phyloP scores from a whole-genome alignment of 2,888 invertebrate species.

The Lathronympha strigana region DNA sequence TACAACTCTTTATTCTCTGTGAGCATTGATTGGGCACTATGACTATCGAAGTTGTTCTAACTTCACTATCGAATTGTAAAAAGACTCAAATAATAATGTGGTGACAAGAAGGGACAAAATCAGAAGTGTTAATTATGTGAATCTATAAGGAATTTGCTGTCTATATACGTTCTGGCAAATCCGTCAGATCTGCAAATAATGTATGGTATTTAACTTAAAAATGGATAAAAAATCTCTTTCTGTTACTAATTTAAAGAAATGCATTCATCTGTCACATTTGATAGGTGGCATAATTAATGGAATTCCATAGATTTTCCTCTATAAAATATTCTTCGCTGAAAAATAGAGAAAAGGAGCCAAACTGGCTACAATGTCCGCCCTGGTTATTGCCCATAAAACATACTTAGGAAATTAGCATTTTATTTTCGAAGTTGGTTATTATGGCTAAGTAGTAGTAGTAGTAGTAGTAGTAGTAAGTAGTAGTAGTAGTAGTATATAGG shows the following conservation, averaged over 20 bases:
- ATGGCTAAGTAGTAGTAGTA: background rate
- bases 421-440: background rate
- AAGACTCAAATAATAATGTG: background rate
- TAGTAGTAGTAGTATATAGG: too few relatives aligned
- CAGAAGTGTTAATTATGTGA: too few relatives aligned
- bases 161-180: too few relatives aligned
- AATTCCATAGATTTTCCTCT: background rate
- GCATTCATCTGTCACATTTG: too few relatives aligned
- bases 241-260: too few relatives aligned
- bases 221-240: too few relatives aligned
- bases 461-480: too few relatives aligned
- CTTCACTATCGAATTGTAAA: background rate
- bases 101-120: too few relatives aligned
- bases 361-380: background rate
- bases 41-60: conserved; percentile 5
- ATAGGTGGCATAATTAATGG: too few relatives aligned
- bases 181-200: too few relatives aligned
- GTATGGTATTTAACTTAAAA: too few relatives aligned
- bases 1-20: conserved; percentile 11
- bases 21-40: background rate
- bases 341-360: conserved; percentile 4
- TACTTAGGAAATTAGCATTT: conserved; percentile 4
- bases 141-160: too few relatives aligned
- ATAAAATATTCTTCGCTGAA: background rate
- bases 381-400: conserved; percentile 10